Base-by-base conservation (phyloP, 2,113 vertebrate genomes). In the Ophthalmotilapia sp. region DNA sequence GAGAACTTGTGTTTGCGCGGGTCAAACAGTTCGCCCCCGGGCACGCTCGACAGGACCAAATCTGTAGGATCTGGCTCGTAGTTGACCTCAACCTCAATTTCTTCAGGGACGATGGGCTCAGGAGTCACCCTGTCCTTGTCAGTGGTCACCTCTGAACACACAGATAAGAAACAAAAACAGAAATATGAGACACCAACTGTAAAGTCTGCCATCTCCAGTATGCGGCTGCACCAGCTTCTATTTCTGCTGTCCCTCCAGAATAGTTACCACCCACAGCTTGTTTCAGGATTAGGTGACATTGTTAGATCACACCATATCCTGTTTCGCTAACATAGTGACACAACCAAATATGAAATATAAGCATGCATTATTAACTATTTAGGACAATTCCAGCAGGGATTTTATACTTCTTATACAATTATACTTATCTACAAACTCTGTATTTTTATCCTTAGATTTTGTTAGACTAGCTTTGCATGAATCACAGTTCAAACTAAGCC, bases 11-110 rank as follows among this genome's bases (percentile, higher is more conserved):
- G 98, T 91, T 98, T 99, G 85, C 98, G 97, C 9, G 98, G 98
- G 92, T 99, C 93, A 83, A 99, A 99, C 87, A 99, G 97, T 88
- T 99, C 97, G 6, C 98, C 98, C 14, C 98, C 98, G 0, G 98
- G 98, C 65, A 99, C 98, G 3, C 97, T 99, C 79, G 98, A 99
- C 79, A 99, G 96, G 81, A 99, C 97, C 92, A 99, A 93, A 94
- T 99, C 98, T 2, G 98, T 97, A 86, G 98, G 98, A 86, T 99
- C 98, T 0, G 98, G 98, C 47, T 98, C 97, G 80, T 99, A 99
- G 95, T 98, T 98, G 86, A 99, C 93, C 10, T 97, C 95, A n/a
- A 99, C 95, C 87, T 98, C 98, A 73, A 99, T 96, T 3, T 97
- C 97, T 2, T 97, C 98, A 17, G 97, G 97, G 93, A 96, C 91